Conservation (phyloP, 35 echinoderm and acorn worm genomes). For the Nesometra sesokonis region DNA sequence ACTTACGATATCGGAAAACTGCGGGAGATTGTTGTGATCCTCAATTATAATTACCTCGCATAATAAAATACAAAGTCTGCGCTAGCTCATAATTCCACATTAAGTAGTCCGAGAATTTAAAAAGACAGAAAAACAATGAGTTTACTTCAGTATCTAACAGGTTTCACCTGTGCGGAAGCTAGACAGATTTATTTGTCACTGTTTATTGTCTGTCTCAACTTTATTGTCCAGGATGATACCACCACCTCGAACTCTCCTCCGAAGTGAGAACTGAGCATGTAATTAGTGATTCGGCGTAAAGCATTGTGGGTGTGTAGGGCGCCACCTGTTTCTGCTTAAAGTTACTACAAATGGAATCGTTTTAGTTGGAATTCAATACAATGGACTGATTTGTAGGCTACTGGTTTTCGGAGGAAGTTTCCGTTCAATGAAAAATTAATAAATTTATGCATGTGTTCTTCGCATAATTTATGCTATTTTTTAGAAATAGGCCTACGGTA, state of each 20-base stretch:
- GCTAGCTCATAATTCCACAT: background rate
- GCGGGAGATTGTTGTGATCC: background rate
- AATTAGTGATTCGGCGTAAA: background rate
- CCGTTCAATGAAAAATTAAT: too few relatives aligned
- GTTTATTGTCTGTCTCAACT: background rate
- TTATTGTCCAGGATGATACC: background rate
- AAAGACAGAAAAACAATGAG: background rate
- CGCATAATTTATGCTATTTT: too few relatives aligned
- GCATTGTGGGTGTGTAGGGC: background rate
- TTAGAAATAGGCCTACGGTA: too few relatives aligned
- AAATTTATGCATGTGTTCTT: too few relatives aligned
- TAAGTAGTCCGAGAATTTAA: background rate
- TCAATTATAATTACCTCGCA: background rate
- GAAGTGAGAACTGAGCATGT: background rate
- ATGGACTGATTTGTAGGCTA: too few relatives aligned
- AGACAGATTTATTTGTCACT: background rate
- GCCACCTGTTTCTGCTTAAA: background rate
- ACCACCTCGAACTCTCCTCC: background rate
- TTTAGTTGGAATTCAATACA: too few relatives aligned
- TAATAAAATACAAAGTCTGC: background rate
- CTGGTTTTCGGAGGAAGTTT: too few relatives aligned
- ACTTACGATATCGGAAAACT: background rate
- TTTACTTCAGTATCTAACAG: background rate
- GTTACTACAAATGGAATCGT: too few relatives aligned
- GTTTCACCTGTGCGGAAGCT: background rate